phyloP scores from a whole-genome alignment of 2,113 vertebrate genomes.

The Ammodytes dubius region DNA sequence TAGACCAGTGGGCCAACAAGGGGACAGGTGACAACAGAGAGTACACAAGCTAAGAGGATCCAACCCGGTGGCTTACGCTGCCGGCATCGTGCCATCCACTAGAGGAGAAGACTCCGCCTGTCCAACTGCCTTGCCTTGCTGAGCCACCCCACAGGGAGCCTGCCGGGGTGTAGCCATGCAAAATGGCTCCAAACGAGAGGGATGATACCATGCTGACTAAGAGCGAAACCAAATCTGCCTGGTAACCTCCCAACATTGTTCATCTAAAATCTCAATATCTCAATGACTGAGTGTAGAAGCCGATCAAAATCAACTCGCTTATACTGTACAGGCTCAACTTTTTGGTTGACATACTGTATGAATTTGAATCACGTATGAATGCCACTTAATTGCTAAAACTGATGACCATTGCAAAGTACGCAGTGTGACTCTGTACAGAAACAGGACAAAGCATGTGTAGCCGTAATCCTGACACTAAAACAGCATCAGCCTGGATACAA shows the following conservation, averaged over 20 bases:
- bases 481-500: constrained; percentile 9
- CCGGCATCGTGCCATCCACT: constrained; percentile 58
- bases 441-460: constrained; percentile 15
- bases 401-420: constrained; percentile 24
- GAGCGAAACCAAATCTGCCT: constrained; percentile 61
- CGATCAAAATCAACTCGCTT: constrained; percentile 2
- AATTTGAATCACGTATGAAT: neutral
- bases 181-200: constrained; percentile 71
- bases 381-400: constrained; percentile 14
- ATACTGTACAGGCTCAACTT: neutral
- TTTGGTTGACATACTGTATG: neutral
- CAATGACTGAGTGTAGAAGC: constrained; percentile 19
- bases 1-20: constrained; percentile 20
- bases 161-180: constrained; percentile 65
- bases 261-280: constrained; percentile 21
- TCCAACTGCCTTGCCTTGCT: constrained; percentile 63
- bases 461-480: constrained; percentile 43
- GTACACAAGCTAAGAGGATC: constrained; percentile 69
- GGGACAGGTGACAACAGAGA: constrained; percentile 67
- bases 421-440: constrained; percentile 10
- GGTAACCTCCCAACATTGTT: constrained; percentile 46
- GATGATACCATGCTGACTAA: constrained; percentile 68
- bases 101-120: constrained; percentile 53
- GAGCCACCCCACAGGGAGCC: constrained; percentile 61
- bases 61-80: constrained; percentile 62